A percentile compares a stretch with the other conserved stretches of the same genome.
Evolutionary conservation across 2,888 invertebrate species (phyloP).

Genomic region (Lottia gigantea): DNA sequence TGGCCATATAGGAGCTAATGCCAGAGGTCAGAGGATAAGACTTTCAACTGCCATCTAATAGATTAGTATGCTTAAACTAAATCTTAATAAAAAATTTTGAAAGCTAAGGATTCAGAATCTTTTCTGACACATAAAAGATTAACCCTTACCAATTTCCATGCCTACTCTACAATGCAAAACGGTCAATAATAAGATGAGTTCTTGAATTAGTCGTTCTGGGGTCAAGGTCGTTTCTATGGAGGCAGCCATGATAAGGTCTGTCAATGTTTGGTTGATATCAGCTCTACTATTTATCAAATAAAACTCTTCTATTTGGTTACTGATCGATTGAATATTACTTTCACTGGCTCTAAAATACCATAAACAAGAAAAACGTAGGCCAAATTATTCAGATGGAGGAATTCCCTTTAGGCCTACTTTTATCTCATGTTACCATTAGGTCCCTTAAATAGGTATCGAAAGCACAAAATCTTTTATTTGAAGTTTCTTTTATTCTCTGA

Average conservation of each 20-base stretch:
- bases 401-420: too few relatives aligned
- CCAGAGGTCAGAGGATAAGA: too few relatives aligned
- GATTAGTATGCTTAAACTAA: too few relatives aligned
- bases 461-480: too few relatives aligned
- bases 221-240: slow-evolving; percentile 73
- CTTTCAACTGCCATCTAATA: too few relatives aligned
- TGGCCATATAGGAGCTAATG: too few relatives aligned
- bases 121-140: too few relatives aligned
- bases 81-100: neutral
- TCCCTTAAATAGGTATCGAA: too few relatives aligned
- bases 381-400: too few relatives aligned
- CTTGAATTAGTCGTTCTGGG: slow-evolving; percentile 76
- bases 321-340: slow-evolving; percentile 86
- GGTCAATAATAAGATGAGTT: slow-evolving; percentile 85
- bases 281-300: slow-evolving; percentile 73
- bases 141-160: slow-evolving; percentile 82
- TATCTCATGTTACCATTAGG: too few relatives aligned
- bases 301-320: slow-evolving; percentile 81
- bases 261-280: slow-evolving; percentile 77
- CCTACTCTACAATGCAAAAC: slow-evolving; percentile 91
- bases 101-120: slow-evolving; percentile 18
- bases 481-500: too few relatives aligned
- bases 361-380: neutral
- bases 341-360: slow-evolving; percentile 73
- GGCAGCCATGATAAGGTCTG: slow-evolving; percentile 78